A percentile compares a stretch with the other conserved stretches of the same genome.
phyloP scores from a whole-genome alignment of 2,888 invertebrate genomes.

The Pseudococcus viburni region DNA sequence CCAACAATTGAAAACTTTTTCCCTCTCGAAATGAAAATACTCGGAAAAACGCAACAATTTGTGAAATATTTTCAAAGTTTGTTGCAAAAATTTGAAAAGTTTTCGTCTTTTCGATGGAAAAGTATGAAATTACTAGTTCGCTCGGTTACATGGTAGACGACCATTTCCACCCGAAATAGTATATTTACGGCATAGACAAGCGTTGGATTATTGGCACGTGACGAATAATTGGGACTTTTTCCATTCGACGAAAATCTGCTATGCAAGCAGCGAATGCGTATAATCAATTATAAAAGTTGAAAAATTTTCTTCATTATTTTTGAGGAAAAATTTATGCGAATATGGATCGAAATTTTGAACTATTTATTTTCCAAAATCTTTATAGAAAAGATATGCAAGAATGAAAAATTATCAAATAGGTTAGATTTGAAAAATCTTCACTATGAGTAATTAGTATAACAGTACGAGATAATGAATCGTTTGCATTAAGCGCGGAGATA shows the following conservation, averaged over 20 bases:
- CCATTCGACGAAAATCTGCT: neutral
- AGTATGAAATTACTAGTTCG: conserved; percentile 31
- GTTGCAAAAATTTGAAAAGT: conserved; percentile 40
- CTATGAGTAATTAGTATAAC: neutral
- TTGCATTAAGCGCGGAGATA: neutral
- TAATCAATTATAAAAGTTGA: too few relatives aligned
- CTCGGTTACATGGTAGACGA: conserved; percentile 6
- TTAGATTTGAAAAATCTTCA: neutral
- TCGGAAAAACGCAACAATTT: conserved; percentile 41
- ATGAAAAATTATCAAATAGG: neutral
- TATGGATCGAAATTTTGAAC: too few relatives aligned
- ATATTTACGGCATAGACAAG: neutral
- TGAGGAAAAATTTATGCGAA: too few relatives aligned
- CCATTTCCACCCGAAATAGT: neutral
- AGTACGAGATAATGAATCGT: neutral
- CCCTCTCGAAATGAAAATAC: conserved; percentile 38
- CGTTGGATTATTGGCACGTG: conserved; percentile 38
- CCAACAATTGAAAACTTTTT: conserved; percentile 42
- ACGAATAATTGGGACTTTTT: conserved; percentile 13
- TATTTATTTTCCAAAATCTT: too few relatives aligned
- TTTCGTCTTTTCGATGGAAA: conserved; percentile 42
- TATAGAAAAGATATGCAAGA: too few relatives aligned
- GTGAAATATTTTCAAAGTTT: conserved; percentile 54
- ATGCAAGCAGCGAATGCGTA: too few relatives aligned
- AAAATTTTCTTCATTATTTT: too few relatives aligned